Evolutionary conservation across 2,113 vertebrate genomes (phyloP), one percentile per base, ranked within the genome.

Genomic region (Petromus typicus): DNA sequence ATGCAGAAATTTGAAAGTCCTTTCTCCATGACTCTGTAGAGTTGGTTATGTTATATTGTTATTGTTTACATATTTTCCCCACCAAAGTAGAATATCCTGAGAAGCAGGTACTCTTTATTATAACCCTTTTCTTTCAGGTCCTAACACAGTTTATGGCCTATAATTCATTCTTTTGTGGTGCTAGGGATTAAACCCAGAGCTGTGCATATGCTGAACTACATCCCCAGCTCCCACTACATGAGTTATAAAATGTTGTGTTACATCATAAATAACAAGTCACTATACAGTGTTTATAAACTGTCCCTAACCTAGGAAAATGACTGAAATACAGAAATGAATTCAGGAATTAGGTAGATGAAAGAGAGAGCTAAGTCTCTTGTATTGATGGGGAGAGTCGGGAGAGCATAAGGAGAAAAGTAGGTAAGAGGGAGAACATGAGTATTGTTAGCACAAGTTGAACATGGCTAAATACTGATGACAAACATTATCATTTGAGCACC

Each of bases 281-380:
- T 57, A 5, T 45, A 4, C 61, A 48, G 43, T 61, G 43, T 43
- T 73, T 75, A 67, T 66, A 66, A 66, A 23, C 75, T 90, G 86
- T 25, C 30, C 40, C 30, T 56, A 10, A 17, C 16, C 51, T 59
- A 51, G 69, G 71, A 4, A 92, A 86, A 59, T 45, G 82, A 69
- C 79, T 79, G 51, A 89, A 11, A 69, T 63, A 69, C 12, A 93
- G 87, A 84, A 93, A 80, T 45, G 57, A 95, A 90, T 56, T 87
- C 20, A 66, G 69, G 66, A 76, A 54, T 57, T 79, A 79, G 32
- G 22, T 37, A 27, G 27, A 22, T 86, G 66, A 93, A 30, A n/a
- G 2, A n/a, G 7, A 23, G 23, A 86, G n/a, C 9, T 32, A 79
- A 87, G 66, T 34, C 34, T 61, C 5, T 76, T 89, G 51, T 66